Base-by-base conservation (phyloP, 2,113 vertebrate species). In the Clarias batrachus region DNA sequence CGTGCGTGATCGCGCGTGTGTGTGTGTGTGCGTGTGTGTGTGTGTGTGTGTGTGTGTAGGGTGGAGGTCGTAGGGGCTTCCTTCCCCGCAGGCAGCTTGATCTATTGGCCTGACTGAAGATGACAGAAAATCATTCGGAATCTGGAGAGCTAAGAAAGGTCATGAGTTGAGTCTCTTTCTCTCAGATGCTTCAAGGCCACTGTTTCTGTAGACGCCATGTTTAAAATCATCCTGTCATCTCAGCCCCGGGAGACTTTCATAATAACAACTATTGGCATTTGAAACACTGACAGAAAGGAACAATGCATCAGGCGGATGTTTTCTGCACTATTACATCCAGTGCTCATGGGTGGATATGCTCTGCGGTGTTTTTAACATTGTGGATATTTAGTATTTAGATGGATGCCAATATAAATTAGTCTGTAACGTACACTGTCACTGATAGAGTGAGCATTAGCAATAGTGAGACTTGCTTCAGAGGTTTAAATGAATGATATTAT, bases 121-220 rank as follows among this genome's bases (percentile, higher is more conserved):
- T 90, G 91, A 90, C 92, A 92, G 89, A 90, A 93, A 91, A 91
- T 90, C 89, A 87, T 89, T 92, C 88, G 17, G 79, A 87, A 90
- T 80, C 85, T 78, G 83, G 74, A 76, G 71, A 88, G 88, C 59
- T 21, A 89, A 88, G 60, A 93, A 92, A 92, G 91, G 91, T 92
- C 92, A 89, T 70, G 88, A 86, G 80, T 86, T 88, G 85, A 89
- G 74, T 57, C 83, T 79, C 73, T 74, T 84, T 79, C 71, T 52
- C 82, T 85, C 78, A 90, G 79, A 74, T 86, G 89, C 73, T 83
- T 85, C 81, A 76, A 83, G 85, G 56, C 90, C 74, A 65, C 86
- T 88, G 87, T 57, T 90, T 81, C 86, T 71, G 84, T 89, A 4
- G 88, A 79, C 12, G 19, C 11, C 0, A 54, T 82, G 70, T 87